phyloP scores from a whole-genome alignment of 1,140 invertebrate species.

The Diachasma alloeum region DNA sequence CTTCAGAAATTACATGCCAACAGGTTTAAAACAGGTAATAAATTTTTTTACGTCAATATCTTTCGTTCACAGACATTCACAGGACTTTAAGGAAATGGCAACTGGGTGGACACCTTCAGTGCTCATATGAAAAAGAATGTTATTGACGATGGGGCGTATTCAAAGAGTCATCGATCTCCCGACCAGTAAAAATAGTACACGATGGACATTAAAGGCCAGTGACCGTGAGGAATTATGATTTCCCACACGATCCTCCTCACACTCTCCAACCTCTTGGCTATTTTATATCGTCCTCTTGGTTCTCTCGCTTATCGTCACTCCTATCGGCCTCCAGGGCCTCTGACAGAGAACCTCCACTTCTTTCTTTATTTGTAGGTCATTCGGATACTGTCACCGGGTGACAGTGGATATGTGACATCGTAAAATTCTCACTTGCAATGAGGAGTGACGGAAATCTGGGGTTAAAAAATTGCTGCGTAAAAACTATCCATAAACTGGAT shows the following conservation, averaged over 20 bases:
- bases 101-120: neutral
- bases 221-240: conserved; percentile 10
- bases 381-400: neutral
- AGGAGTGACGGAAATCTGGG: neutral
- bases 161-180: conserved; percentile 5
- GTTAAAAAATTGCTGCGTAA: neutral
- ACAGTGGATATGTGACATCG: neutral
- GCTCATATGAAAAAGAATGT: neutral
- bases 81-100: neutral
- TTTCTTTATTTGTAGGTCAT: conserved; percentile 8
- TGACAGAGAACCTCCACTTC: neutral
- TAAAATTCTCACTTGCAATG: neutral
- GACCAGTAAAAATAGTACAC: neutral
- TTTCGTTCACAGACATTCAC: neutral
- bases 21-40: too few species aligned
- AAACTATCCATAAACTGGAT: neutral
- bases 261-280: neutral
- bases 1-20: too few species aligned
- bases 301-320: conserved; percentile 5
- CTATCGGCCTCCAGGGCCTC: neutral
- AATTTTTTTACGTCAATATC: neutral
- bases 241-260: neutral
- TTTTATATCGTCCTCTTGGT: neutral
- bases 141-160: conserved; percentile 8
- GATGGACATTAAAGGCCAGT: neutral